A percentile compares a stretch with the other conserved stretches of the same genome.
Conservation (phyloP, 30 jellyfish, hydroid and myxozoan genomes). For the Pseudorhiza aurosa region DNA sequence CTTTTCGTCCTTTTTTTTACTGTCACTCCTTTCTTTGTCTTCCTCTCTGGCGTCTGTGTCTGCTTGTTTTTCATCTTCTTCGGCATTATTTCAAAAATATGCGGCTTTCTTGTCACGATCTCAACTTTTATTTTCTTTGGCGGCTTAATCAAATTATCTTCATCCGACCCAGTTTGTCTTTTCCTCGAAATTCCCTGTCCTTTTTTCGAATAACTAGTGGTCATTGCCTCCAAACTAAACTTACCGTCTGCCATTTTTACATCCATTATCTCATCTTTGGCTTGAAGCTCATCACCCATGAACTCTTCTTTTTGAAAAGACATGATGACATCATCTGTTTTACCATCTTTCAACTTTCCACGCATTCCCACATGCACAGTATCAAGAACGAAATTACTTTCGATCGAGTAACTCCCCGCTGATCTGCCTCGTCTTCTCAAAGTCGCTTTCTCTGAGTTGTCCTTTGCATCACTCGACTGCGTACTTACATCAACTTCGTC, state of each 20-base stretch:
- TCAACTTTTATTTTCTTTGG: constrained; percentile 50
- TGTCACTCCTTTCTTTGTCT: neutral
- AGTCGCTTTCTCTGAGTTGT: neutral
- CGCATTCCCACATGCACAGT: constrained; percentile 1
- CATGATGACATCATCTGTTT: neutral
- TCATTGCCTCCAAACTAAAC: neutral
- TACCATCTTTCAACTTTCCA: neutral
- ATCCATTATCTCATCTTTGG: neutral
- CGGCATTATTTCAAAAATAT: constrained; percentile 25
- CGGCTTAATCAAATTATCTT: constrained; percentile 9
- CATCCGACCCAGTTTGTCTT: constrained; percentile 21
- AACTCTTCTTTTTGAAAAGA: neutral
- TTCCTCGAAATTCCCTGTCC: constrained; percentile 2
- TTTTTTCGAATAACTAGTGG: neutral
- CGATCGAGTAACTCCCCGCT: neutral
- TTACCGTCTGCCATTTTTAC: neutral
- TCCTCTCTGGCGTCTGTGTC: constrained; percentile 65
- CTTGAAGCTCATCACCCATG: neutral
- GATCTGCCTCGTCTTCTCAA: constrained; percentile 27
- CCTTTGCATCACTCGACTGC: neutral
- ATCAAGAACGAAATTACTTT: neutral
- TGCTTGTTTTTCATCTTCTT: constrained; percentile 62
- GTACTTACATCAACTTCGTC: neutral
- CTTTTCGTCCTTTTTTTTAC: constrained; percentile 4
- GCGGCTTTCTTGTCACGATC: constrained; percentile 31